These are phyloP conservation scores for Mayetiola destructor DNA, from an alignment of 2,888 invertebrate species.

Conservation along the genomic window DNA sequence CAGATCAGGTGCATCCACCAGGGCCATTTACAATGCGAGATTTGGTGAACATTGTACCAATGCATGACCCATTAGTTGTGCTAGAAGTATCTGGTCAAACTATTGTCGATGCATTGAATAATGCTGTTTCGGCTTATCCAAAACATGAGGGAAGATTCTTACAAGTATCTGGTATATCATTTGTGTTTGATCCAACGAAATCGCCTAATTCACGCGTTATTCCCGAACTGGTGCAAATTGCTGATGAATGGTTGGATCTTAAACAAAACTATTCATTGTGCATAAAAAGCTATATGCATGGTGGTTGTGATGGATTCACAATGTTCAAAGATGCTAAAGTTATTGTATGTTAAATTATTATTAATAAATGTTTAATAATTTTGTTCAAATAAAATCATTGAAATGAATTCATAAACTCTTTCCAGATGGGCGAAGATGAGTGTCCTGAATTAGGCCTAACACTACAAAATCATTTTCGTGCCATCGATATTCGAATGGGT, in stretches of 20 bases:
- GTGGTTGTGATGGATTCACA: slow-evolving; percentile 74
- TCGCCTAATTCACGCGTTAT: slow-evolving; percentile 57
- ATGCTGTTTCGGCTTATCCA: slow-evolving; percentile 73
- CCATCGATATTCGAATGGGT: slow-evolving; percentile 65
- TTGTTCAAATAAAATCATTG: not conserved
- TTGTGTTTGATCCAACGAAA: slow-evolving; percentile 58
- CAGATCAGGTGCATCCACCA: slow-evolving; percentile 48
- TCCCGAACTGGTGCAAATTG: slow-evolving; percentile 59
- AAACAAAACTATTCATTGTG: slow-evolving; percentile 61
- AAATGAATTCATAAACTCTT: not conserved
- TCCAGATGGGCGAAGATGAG: slow-evolving; percentile 66
- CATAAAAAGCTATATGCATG: slow-evolving; percentile 65
- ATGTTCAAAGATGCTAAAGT: slow-evolving; percentile 60
- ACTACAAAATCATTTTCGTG: slow-evolving; percentile 79
- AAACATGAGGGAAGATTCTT: slow-evolving; percentile 79
- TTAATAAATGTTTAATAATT: not conserved
- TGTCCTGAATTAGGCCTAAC: slow-evolving; percentile 72
- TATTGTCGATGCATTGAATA: slow-evolving; percentile 61
- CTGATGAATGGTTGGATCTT: slow-evolving; percentile 63
- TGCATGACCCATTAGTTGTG: slow-evolving; percentile 70
- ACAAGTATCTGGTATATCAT: slow-evolving; percentile 62
- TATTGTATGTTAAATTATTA: slow-evolving; percentile 42
- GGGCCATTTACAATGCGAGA: slow-evolving; percentile 77
- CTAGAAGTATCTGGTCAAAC: slow-evolving; percentile 55
- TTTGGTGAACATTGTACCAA: slow-evolving; percentile 67